These are phyloP conservation scores for Odontocerum albicorne DNA, from an alignment of 2,888 invertebrate species.

Conservation along the genomic window DNA sequence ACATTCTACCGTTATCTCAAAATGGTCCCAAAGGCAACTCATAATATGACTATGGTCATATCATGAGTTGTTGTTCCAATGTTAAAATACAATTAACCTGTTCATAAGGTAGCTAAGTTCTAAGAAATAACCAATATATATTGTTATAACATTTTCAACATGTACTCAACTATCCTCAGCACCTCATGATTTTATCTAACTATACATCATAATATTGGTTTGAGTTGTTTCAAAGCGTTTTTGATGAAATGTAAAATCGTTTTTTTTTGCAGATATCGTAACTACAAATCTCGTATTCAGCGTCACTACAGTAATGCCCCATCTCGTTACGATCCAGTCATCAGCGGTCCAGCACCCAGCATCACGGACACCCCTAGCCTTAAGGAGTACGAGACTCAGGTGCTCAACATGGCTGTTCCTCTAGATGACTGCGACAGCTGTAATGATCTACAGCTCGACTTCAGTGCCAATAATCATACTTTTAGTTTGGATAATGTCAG, in stretches of 20 bases:
- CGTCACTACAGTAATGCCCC: slow-evolving; percentile 64
- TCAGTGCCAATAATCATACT: slow-evolving; percentile 84
- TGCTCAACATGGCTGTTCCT: slow-evolving; percentile 88
- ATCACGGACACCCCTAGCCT: slow-evolving; percentile 71
- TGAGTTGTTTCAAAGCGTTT: no score
- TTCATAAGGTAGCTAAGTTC: no score
- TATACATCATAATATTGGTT: no score
- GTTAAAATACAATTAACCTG: no score
- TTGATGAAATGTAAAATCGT: slow-evolving; percentile 1
- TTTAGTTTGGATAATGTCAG: slow-evolving; percentile 88
- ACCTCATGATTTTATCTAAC: no score
- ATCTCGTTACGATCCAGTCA: slow-evolving; percentile 68
- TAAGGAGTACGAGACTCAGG: slow-evolving; percentile 94
- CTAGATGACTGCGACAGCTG: slow-evolving; percentile 79
- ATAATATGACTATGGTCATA: no score
- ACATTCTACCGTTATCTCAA: no score
- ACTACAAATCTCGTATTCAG: slow-evolving; percentile 80
- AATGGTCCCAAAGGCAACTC: no score
- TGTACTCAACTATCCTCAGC: no score
- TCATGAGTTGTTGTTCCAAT: no score
- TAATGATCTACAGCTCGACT: slow-evolving; percentile 80
- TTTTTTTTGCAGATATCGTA: slow-evolving; percentile 69
- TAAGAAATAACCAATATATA: no score
- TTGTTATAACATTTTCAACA: no score
- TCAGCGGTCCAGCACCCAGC: slow-evolving; percentile 46